Evolutionary conservation across 2,888 invertebrate genomes (phyloP).

Genomic region (Busseola fusca): DNA sequence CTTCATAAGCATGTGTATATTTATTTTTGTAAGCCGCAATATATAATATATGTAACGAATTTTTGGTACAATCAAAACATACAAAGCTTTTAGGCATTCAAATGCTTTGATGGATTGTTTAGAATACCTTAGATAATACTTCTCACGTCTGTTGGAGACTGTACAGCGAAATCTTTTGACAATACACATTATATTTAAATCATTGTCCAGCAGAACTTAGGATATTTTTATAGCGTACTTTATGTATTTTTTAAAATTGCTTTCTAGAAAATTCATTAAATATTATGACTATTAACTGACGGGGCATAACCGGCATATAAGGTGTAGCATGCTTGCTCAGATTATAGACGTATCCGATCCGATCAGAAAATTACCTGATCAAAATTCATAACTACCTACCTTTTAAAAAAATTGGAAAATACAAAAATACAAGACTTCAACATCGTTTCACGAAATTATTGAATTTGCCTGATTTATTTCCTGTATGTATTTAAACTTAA

Average conservation of each 20-base stretch:
- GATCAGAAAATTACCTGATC: not conserved
- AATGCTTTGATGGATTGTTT: not conserved
- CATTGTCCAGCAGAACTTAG: slow-evolving; percentile 16
- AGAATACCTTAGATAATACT: not conserved
- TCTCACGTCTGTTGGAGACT: slow-evolving; percentile 28
- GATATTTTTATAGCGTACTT: slow-evolving; percentile 1
- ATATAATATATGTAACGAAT: slow-evolving; percentile 28
- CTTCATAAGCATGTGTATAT: slow-evolving; percentile 42
- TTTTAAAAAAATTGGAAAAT: not conserved
- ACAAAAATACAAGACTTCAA: not conserved
- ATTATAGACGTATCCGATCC: not conserved
- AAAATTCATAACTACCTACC: not conserved
- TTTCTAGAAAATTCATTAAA: not conserved
- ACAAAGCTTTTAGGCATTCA: slow-evolving; percentile 41
- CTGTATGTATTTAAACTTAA: not conserved
- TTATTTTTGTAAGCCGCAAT: slow-evolving; percentile 60
- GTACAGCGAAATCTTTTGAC: slow-evolving; percentile 33
- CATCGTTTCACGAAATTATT: not conserved
- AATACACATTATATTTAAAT: slow-evolving; percentile 33
- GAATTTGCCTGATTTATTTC: not conserved
- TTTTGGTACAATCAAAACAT: slow-evolving; percentile 37
- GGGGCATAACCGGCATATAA: not conserved
- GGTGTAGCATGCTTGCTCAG: not conserved
- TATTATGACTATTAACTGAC: not conserved
- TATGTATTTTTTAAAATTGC: slow-evolving; percentile 7